Base-by-base conservation (phyloP, 2,888 invertebrate species). In the Priocnemis perturbator region DNA sequence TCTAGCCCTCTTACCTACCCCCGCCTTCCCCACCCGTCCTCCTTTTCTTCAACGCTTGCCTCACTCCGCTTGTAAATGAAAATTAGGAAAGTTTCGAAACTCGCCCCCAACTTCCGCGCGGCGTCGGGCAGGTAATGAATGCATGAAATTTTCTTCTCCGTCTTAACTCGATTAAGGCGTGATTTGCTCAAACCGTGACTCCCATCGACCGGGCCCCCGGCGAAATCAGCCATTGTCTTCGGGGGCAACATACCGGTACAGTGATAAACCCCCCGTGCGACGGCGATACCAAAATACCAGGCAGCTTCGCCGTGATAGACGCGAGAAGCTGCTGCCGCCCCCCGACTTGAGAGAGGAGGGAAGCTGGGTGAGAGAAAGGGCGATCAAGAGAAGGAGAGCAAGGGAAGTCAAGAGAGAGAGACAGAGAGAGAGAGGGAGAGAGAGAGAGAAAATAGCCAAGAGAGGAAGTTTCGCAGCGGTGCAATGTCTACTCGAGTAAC, bases 401-500 rank as follows among this genome's bases (percentile, higher is more conserved):
- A n/a, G 23, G 14, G 37, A 9, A 62, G 62, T 53, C 73, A 73
- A 75, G 80, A 73, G 75, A 64, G 64, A 69, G 65, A 71, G 60
- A 59, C 60, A 59, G 55, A 2, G 17, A 21, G 15, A 3, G 23
- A 37, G 37, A 37, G 63, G 62, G 73, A 75, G 78, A 73, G 75
- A 64, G 64, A 67, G 63, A 71, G 62, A 59, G 60, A 60, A 48
- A n/a, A 3, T 9, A 17, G 57, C 37, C 44, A 55, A 55, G 26
- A 44, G 56, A 26, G 57, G 63, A 69, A 78, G 70, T 73, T 78
- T 19, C 65, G 60, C 17, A 17, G 50, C 17, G 70, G 66, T 70
- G 26, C 26, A 73, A 79, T 70, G 81, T 74, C 73, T 72, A 71
- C 67, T 69, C 76, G 73, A 76, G 72, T 76, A 79, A 78, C 73